Base-by-base conservation (phyloP, 2,113 vertebrate species). In the Procavia capensis region DNA sequence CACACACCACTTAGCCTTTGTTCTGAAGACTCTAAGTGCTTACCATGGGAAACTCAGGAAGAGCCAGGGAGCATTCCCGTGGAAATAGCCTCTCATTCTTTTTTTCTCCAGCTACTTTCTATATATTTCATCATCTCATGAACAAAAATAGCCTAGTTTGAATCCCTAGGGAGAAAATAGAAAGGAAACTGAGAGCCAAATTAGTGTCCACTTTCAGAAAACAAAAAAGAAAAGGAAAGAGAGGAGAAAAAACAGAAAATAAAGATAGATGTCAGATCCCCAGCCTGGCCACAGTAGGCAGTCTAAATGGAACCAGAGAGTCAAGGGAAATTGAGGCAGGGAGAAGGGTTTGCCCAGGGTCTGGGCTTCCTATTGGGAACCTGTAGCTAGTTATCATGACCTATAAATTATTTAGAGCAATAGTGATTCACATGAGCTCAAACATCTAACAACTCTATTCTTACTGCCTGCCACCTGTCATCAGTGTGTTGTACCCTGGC, bases 31-130 rank as follows among this genome's bases (percentile, higher is more conserved):
- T 79, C 97, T 98, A 97, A 82, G 80, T 36, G 82, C 95, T 95
- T 97, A 95, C 97, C 98, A 92, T 92, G 94, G 98, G 96, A 95
- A 97, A 88, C 96, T 76, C 92, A 27, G 0, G 0, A 78, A 88
- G 5, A 93, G 94, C 76, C 92, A n/a, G 72, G 0, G 10, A 97
- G 70, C 25, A 13, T 95, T 54, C 20, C 96, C 93, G 85, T 0
- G 82, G 95, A 92, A 97, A 94, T 88, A 85, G 93, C 39, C 34
- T 34, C 75, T 92, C 78, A 91, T 59, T 45, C 95, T 97, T 96
- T 95, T 98, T 98, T 98, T 6, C 45, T 84, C 93, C 93, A 59
- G 41, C 96, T 98, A 94, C 89, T 95, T 96, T 95, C 88, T 97
- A 95, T 97, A 97, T 96, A 96, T 97, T 96, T 93, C 57, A 82